These are phyloP conservation scores for Aphaenogaster ashmeadi DNA, from an alignment of 1,140 invertebrate genomes.

Conservation along the genomic window DNA sequence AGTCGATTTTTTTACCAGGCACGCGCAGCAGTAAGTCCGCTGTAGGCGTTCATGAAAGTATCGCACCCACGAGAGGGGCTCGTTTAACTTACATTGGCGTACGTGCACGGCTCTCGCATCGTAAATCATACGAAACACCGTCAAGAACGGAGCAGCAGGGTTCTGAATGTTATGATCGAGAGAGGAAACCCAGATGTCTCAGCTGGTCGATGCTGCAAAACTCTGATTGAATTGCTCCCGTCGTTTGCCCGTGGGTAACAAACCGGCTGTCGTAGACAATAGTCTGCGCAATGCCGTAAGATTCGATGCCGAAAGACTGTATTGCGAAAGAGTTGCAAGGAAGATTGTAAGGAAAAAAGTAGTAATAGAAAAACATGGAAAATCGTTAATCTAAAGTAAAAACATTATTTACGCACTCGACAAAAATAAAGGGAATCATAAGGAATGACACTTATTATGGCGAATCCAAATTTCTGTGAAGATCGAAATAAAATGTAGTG, in stretches of 20 bases:
- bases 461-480: neutral
- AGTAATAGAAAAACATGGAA: neutral
- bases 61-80: conserved; percentile 44
- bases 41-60: conserved; percentile 42
- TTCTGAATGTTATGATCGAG: conserved; percentile 25
- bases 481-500: neutral
- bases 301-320: neutral
- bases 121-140: conserved; percentile 73
- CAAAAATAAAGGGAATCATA: neutral
- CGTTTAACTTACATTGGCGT: conserved; percentile 71
- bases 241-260: conserved; percentile 79
- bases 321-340: neutral
- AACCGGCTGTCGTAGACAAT: conserved; percentile 33
- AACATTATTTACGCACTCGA: neutral
- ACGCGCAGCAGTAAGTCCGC: conserved; percentile 51
- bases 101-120: conserved; percentile 51
- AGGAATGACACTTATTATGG: neutral
- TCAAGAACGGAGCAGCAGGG: conserved; percentile 42
- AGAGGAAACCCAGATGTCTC: conserved; percentile 77
- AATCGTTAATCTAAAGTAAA: neutral
- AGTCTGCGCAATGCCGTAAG: neutral
- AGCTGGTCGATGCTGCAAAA: conserved; percentile 80
- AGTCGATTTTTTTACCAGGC: conserved; percentile 33
- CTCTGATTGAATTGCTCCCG: conserved; percentile 85
- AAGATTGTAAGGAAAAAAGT: conserved; percentile 5